These are phyloP conservation scores for Spilarctia lutea DNA, from an alignment of 2,888 invertebrate species.

Conservation along the genomic window DNA sequence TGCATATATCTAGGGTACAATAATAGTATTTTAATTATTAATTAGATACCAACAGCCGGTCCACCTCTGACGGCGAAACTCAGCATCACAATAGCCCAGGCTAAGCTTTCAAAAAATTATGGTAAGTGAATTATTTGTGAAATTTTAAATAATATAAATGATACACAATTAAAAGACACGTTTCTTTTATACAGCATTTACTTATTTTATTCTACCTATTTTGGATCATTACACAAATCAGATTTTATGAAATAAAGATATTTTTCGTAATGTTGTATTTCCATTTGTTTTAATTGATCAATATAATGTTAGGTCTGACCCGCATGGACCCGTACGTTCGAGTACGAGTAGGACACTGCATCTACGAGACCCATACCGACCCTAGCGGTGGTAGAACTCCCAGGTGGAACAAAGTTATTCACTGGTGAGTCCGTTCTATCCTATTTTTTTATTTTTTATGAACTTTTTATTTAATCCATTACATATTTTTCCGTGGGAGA, in stretches of 20 bases:
- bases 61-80: conserved; percentile 89
- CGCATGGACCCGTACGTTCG: conserved; percentile 99
- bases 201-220: no score
- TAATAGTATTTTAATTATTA: conserved; percentile 6
- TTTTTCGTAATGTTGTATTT: background rate
- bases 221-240: no score
- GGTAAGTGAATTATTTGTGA: conserved; percentile 71
- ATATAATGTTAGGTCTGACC: conserved; percentile 88
- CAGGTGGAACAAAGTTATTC: conserved; percentile 97
- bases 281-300: background rate
- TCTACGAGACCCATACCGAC: conserved; percentile 98
- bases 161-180: background rate
- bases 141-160: background rate
- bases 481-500: no score
- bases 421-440: conserved; percentile 88
- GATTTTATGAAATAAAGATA: no score
- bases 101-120: conserved; percentile 97
- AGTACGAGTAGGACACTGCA: conserved; percentile 96
- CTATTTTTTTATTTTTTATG: no score
- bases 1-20: background rate
- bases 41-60: conserved; percentile 72
- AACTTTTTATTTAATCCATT: background rate
- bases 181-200: background rate
- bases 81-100: conserved; percentile 95
- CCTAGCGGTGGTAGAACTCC: conserved; percentile 98